Conservation (phyloP, 2,113 vertebrate genomes). For the Rhodinocichla rosea region DNA sequence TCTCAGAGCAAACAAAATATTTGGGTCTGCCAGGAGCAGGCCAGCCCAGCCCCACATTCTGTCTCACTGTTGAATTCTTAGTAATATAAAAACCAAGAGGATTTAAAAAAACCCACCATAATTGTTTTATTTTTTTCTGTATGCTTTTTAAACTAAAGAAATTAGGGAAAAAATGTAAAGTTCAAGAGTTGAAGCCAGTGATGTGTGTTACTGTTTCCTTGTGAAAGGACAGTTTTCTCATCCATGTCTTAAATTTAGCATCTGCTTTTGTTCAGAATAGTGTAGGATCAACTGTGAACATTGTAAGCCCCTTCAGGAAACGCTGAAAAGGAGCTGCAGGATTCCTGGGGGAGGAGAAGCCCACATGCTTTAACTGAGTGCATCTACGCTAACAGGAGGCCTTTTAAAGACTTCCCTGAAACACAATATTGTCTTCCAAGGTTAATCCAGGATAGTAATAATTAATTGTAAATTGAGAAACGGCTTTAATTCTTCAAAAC, state of each 20-base stretch:
- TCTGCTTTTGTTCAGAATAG: conserved; percentile 15
- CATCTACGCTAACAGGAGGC: conserved; percentile 6
- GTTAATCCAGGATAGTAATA: conserved; percentile 77
- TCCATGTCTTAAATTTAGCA: not conserved
- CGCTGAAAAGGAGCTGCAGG: not conserved
- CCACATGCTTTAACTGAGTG: not conserved
- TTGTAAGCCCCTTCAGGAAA: not conserved
- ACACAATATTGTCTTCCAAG: conserved; percentile 67
- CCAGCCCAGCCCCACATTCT: not conserved
- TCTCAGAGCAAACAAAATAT: conserved; percentile 42
- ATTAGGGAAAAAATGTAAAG: not conserved
- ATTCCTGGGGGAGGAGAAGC: not conserved
- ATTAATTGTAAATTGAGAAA: conserved; percentile 92
- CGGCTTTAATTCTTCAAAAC: conserved; percentile 79
- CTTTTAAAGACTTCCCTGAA: conserved; percentile 68
- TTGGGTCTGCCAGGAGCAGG: not conserved
- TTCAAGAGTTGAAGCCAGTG: not conserved
- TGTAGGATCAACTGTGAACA: not conserved
- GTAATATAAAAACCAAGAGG: not conserved
- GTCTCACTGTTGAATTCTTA: not conserved
- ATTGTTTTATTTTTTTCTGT: not conserved
- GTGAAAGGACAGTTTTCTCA: not conserved
- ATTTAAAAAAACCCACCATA: rapidly evolving
- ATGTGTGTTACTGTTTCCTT: not conserved
- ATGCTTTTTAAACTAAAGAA: not conserved